Evolutionary conservation across 1,140 invertebrate species (phyloP).

Genomic region (Euglossa dilemma): DNA sequence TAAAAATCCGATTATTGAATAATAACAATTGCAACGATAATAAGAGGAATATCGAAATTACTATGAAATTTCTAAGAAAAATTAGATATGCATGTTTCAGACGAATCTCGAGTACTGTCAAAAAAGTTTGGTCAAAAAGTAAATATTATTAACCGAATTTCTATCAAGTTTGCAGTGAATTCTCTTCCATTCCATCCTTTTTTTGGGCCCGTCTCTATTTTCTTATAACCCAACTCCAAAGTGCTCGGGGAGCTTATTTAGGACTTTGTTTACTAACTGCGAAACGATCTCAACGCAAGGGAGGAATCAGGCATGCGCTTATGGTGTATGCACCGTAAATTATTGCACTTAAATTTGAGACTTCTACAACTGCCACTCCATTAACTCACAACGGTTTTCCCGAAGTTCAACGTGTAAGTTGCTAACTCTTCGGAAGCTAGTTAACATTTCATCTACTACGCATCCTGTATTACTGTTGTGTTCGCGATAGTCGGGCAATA

Average conservation of each 20-base stretch:
- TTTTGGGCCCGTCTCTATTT: not conserved
- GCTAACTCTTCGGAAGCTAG: not conserved
- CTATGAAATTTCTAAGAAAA: too few species aligned
- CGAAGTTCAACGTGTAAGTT: not conserved
- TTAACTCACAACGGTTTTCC: not conserved
- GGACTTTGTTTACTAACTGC: not conserved
- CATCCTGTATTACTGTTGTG: not conserved
- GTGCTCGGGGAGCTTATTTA: not conserved
- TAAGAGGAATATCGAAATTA: too few species aligned
- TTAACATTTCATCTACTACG: not conserved
- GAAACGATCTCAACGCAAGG: not conserved
- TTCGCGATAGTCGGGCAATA: not conserved
- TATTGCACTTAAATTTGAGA: conserved; percentile 8
- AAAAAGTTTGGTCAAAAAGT: too few species aligned
- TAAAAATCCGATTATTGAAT: too few species aligned
- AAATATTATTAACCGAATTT: not conserved
- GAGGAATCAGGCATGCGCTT: not conserved
- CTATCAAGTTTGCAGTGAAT: not conserved
- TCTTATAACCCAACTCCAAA: not conserved
- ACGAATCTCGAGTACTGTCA: too few species aligned
- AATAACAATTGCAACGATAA: too few species aligned
- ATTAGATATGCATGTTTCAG: too few species aligned
- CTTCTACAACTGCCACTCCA: not conserved
- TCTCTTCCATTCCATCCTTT: not conserved
- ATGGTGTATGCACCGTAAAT: not conserved